These are phyloP conservation scores for Cantharis nigra DNA, from an alignment of 2,888 invertebrate species.

Conservation along the genomic window DNA sequence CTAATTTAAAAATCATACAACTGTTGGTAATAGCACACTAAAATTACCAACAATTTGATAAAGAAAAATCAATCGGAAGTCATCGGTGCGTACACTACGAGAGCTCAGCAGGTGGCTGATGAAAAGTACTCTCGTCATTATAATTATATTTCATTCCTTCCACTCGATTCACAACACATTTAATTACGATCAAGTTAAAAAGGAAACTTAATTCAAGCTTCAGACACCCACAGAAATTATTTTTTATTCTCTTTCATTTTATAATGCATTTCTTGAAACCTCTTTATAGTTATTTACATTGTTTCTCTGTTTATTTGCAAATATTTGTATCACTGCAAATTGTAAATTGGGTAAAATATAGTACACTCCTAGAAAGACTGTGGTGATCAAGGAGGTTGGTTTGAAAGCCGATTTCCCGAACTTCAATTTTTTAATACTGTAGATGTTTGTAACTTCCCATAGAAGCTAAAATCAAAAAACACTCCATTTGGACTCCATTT, in stretches of 20 bases:
- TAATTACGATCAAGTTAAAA: slow-evolving; percentile 47
- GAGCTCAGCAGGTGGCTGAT: slow-evolving; percentile 50
- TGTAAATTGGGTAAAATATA: too few species aligned
- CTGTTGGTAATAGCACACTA: slow-evolving; percentile 4
- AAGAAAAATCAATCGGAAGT: slow-evolving; percentile 34
- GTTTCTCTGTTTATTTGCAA: not conserved
- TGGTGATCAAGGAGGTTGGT: too few species aligned
- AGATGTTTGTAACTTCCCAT: too few species aligned
- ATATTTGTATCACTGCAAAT: not conserved
- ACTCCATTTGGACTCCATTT: too few species aligned
- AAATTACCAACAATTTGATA: slow-evolving; percentile 13
- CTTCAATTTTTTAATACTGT: too few species aligned
- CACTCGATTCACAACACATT: slow-evolving; percentile 47
- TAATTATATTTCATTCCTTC: slow-evolving; percentile 51
- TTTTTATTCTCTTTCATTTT: slow-evolving; percentile 5
- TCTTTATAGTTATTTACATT: not conserved
- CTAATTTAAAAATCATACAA: slow-evolving; percentile 5
- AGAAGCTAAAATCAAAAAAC: too few species aligned
- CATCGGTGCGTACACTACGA: slow-evolving; percentile 31
- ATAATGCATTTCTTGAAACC: not conserved
- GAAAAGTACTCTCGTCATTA: slow-evolving; percentile 49
- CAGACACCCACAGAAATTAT: slow-evolving; percentile 33
- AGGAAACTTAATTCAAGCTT: slow-evolving; percentile 39
- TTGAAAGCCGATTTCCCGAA: too few species aligned
- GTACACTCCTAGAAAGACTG: too few species aligned